Evolutionary conservation across 2,113 vertebrate species (phyloP).

Genomic region (Cariama cristata): DNA sequence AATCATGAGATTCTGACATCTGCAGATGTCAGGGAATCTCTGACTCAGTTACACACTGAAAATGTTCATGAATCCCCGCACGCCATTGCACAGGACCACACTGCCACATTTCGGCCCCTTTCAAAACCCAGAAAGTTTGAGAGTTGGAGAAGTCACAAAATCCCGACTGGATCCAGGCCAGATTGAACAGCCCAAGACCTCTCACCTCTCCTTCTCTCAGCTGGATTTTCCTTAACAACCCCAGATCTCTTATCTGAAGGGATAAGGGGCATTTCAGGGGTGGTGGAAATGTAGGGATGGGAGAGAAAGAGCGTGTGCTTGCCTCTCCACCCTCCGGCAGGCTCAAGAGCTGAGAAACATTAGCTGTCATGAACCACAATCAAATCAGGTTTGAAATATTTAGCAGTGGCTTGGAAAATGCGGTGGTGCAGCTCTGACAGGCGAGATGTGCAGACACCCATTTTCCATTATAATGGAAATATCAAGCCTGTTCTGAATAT

Average conservation of each 20-base stretch:
- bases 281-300: slow-evolving; percentile 19
- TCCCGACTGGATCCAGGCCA: background rate
- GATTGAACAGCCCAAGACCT: background rate
- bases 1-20: slow-evolving; percentile 11
- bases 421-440: slow-evolving; percentile 93
- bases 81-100: background rate
- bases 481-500: slow-evolving; percentile 93
- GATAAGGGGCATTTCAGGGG: slow-evolving; percentile 55
- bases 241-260: slow-evolving; percentile 11
- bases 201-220: slow-evolving; percentile 6
- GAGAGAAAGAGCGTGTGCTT: slow-evolving; percentile 32
- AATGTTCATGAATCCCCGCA: background rate
- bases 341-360: slow-evolving; percentile 82
- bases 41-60: slow-evolving; percentile 7
- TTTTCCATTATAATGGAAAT: slow-evolving; percentile 93
- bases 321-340: slow-evolving; percentile 71
- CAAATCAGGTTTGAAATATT: slow-evolving; percentile 98
- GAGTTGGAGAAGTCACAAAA: background rate
- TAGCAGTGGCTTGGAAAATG: slow-evolving; percentile 98
- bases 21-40: slow-evolving; percentile 19
- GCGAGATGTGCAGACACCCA: slow-evolving; percentile 86
- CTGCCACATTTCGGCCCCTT: background rate
- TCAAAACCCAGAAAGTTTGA: background rate
- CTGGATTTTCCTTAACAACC: slow-evolving; percentile 48
- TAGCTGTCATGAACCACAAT: slow-evolving; percentile 95